Evolutionary conservation across 2,888 invertebrate species (phyloP), one percentile per base, ranked within the genome.

Genomic region (Agriotes lineatus): DNA sequence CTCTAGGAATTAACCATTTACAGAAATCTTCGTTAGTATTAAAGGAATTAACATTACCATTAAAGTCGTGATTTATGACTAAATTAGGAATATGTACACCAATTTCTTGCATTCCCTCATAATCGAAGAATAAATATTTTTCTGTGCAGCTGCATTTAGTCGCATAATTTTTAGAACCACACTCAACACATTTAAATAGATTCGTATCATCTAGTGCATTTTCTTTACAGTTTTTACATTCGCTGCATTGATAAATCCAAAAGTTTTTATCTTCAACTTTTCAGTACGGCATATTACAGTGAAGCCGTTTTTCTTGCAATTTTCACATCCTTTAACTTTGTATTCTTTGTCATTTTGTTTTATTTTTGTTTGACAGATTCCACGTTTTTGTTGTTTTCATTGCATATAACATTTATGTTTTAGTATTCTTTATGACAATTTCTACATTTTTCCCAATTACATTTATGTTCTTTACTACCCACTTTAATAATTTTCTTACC

Each of bases 351-450:
- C 42, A 42, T 42, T 42, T n/a, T n/a, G n/a, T n/a, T n/a, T n/a
- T n/a, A n/a, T n/a, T n/a, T n/a, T n/a, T n/a, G n/a, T n/a, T n/a
- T 42, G 42, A 42, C 42, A 42, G 16, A 42, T 42, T 42, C 18
- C 14, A 39, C n/a, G 4, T 39, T 39, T 39, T 39, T n/a, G 39
- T 39, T n/a, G 39, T n/a, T 39, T 39, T 5, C 39, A 39, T 39
- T 39, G 10, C n/a, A n/a, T n/a, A n/a, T n/a, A n/a, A n/a, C n/a
- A n/a, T n/a, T n/a, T n/a, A n/a, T n/a, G n/a, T n/a, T n/a, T n/a
- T n/a, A n/a, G n/a, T n/a, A n/a, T n/a, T n/a, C n/a, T n/a, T n/a
- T n/a, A n/a, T n/a, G n/a, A n/a, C n/a, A n/a, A n/a, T n/a, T n/a
- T n/a, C n/a, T n/a, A n/a, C n/a, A n/a, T n/a, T n/a, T n/a, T n/a